phyloP scores from a whole-genome alignment of 2,797 vertebrate species.

The Rhinophrynus dorsalis region DNA sequence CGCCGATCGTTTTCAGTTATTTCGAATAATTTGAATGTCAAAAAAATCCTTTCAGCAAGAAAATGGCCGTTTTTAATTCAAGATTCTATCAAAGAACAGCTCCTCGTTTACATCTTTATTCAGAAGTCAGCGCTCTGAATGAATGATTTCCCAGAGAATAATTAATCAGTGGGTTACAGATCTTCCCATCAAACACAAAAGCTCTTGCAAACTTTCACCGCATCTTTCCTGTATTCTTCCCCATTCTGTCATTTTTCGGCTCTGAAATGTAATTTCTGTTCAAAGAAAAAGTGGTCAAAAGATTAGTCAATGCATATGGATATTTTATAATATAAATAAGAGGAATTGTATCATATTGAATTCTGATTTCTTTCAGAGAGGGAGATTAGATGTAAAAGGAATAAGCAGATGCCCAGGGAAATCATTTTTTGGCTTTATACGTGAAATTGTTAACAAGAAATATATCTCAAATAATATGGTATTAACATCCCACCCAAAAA shows the following conservation, averaged over 20 bases:
- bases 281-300: background rate
- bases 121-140: slow-evolving; percentile 45
- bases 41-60: slow-evolving; percentile 42
- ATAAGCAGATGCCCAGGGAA: background rate
- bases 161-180: slow-evolving; percentile 26
- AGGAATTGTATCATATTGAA: background rate
- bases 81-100: slow-evolving; percentile 43
- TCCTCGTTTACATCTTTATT: slow-evolving; percentile 41
- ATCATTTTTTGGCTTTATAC: background rate
- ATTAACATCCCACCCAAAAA: too few relatives aligned
- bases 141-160: slow-evolving; percentile 24
- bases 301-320: background rate
- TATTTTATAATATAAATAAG: background rate
- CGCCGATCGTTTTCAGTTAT: background rate
- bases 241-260: rapidly evolving
- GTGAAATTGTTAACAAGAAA: background rate
- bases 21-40: slow-evolving; percentile 10
- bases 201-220: background rate
- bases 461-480: too few relatives aligned
- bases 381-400: background rate
- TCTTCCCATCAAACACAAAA: slow-evolving; percentile 3
- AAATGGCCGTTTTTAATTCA: slow-evolving; percentile 8
- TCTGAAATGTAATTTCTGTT: background rate
- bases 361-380: background rate
- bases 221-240: background rate